phyloP scores from a whole-genome alignment of 2,797 vertebrate species.

The Pseudochromis fuscus region DNA sequence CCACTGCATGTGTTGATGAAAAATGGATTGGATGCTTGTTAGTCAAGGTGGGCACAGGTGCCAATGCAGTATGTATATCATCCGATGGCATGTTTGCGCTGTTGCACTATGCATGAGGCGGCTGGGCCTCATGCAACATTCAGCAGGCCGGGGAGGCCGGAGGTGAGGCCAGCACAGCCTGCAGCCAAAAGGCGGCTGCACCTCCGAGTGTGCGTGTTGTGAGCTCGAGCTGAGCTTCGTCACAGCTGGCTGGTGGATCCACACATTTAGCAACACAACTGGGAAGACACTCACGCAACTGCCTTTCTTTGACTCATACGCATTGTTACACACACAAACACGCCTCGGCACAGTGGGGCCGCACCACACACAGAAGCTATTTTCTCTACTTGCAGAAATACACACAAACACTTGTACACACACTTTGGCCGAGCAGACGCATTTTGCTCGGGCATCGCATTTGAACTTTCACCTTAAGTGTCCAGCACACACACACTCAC shows the following conservation, averaged over 20 bases:
- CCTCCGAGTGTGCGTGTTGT: constrained; percentile 22
- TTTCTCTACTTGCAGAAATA: constrained; percentile 28
- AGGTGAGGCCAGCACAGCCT: constrained; percentile 80
- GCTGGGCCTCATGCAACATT: constrained; percentile 84
- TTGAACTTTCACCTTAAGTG: constrained; percentile 72
- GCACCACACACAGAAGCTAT: constrained; percentile 35
- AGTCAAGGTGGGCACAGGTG: constrained; percentile 85
- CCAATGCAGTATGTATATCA: constrained; percentile 78
- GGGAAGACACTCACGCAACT: constrained; percentile 62
- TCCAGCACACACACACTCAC: constrained; percentile 35
- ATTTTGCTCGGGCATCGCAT: constrained; percentile 28
- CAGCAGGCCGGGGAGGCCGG: constrained; percentile 79
- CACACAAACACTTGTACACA: constrained; percentile 7
- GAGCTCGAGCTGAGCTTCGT: constrained; percentile 45
- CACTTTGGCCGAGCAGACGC: constrained; percentile 11
- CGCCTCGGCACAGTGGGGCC: constrained; percentile 32
- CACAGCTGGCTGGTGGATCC: constrained; percentile 63
- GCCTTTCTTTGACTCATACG: constrained; percentile 31
- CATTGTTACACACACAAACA: constrained; percentile 62
- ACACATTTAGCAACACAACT: constrained; percentile 63
- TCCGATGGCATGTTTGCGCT: constrained; percentile 84
- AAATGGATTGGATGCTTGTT: constrained; percentile 86
- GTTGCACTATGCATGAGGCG: constrained; percentile 88
- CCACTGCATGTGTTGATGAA: constrained; percentile 84
- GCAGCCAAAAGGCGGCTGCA: constrained; percentile 70